Conservation (phyloP, 2,113 vertebrate species). For the Petrocephalus microphthalmus region DNA sequence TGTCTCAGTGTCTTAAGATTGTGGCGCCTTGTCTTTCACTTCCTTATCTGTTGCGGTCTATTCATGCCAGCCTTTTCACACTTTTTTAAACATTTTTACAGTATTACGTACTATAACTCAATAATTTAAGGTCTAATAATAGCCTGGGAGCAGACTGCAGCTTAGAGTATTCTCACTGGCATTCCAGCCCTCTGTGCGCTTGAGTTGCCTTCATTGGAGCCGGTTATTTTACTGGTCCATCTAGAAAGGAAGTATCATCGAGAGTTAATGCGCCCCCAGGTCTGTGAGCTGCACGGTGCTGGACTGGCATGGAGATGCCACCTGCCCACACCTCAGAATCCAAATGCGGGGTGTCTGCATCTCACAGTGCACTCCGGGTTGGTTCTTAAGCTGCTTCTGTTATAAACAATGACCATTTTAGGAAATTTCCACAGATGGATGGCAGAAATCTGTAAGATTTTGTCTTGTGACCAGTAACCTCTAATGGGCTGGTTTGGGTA, state of each 20-base stretch:
- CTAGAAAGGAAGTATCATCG: neutral
- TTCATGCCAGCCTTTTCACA: conserved; percentile 22
- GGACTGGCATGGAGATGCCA: neutral
- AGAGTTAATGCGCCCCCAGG: neutral
- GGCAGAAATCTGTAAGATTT: neutral
- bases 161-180: neutral
- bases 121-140: neutral
- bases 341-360: neutral
- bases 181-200: neutral
- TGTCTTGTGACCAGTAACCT: neutral
- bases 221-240: neutral
- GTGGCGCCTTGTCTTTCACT: conserved; percentile 33
- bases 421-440: neutral
- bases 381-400: neutral
- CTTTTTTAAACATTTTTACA: conserved; percentile 13
- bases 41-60: conserved; percentile 44
- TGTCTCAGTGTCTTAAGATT: conserved; percentile 18
- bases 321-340: neutral
- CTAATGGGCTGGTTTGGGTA: neutral
- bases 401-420: neutral
- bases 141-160: neutral
- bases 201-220: neutral
- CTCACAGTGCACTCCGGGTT: neutral
- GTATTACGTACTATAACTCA: neutral
- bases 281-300: neutral